phyloP scores from a whole-genome alignment of 2,888 invertebrate genomes.

The Ochlodes sylvanus region DNA sequence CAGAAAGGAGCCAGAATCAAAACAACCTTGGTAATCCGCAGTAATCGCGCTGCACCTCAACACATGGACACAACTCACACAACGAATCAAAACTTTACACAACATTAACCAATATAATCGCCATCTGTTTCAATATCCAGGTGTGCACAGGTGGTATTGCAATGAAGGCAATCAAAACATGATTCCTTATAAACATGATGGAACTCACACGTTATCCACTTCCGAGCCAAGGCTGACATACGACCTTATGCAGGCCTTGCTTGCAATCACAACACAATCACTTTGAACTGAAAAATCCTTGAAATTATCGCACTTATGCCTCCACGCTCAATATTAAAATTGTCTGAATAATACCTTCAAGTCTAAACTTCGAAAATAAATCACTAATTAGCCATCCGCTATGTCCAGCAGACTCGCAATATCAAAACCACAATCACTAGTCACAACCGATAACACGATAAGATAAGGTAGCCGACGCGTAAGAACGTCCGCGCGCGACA shows the following conservation, averaged over 20 bases:
- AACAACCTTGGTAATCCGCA: too few relatives aligned
- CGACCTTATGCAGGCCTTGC: slow-evolving; percentile 34
- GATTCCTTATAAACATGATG: slow-evolving; percentile 1
- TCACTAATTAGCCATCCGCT: too few relatives aligned
- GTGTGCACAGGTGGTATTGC: slow-evolving; percentile 10
- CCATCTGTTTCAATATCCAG: slow-evolving; percentile 14
- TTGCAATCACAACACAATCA: slow-evolving; percentile 17
- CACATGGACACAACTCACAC: not conserved
- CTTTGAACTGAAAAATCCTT: slow-evolving; percentile 1
- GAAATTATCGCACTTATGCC: not conserved
- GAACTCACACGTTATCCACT: slow-evolving; percentile 22
- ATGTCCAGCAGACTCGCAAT: too few relatives aligned
- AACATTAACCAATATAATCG: slow-evolving; percentile 12
- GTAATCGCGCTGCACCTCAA: not conserved
- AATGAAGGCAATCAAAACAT: slow-evolving; percentile 14
- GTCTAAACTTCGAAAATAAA: too few relatives aligned
- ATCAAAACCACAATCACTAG: slow-evolving; percentile 3
- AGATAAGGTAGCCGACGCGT: not conserved
- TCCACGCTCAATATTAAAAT: too few relatives aligned
- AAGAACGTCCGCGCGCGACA: slow-evolving; percentile 58
- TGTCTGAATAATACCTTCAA: too few relatives aligned
- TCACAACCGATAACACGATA: not conserved
- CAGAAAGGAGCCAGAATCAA: too few relatives aligned
- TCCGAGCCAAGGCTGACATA: slow-evolving; percentile 45
- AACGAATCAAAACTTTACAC: slow-evolving; percentile 1